A percentile compares a stretch with the other conserved stretches of the same genome.
Conservation (phyloP, 30 jellyfish, hydroid and myxozoan genomes). For the Aurelia coerulea region DNA sequence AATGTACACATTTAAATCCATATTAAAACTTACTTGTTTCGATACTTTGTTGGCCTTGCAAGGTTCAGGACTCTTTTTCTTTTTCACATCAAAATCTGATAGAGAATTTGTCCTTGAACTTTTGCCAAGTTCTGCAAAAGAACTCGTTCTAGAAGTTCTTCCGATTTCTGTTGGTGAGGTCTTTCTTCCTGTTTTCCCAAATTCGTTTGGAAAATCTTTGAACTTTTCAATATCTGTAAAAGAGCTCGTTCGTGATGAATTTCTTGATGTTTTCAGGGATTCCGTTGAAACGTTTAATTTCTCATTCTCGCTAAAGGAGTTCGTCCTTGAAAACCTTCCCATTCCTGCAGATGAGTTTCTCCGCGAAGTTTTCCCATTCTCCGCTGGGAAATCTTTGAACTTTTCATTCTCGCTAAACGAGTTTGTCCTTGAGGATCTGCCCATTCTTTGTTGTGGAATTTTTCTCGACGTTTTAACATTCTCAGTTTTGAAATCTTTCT, state of each 20-base stretch:
- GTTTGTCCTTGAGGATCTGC: neutral
- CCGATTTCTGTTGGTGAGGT: neutral
- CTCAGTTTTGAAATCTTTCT: too few relatives aligned
- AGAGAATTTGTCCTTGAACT: neutral
- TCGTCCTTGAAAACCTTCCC: conserved; percentile 6
- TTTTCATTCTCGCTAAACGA: too few relatives aligned
- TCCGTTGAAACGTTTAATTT: too few relatives aligned
- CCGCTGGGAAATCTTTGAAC: too few relatives aligned
- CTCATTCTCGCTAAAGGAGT: neutral
- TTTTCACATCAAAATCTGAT: neutral
- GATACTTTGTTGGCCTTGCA: neutral
- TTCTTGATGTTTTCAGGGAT: too few relatives aligned
- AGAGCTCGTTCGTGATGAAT: too few relatives aligned
- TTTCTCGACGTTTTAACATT: too few relatives aligned
- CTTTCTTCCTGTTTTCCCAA: too few relatives aligned
- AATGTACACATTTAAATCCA: conserved; percentile 26
- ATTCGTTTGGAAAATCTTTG: too few relatives aligned
- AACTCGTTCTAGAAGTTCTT: neutral
- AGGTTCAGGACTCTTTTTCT: neutral
- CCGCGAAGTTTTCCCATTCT: too few relatives aligned
- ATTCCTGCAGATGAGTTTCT: too few relatives aligned
- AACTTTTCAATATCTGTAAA: too few relatives aligned
- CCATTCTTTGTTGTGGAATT: neutral
- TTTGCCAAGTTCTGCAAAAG: conserved; percentile 8
- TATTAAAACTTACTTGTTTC: conserved; percentile 30